Evolutionary conservation across 2,888 invertebrate genomes (phyloP).

Genomic region (Iphiclides podalirius): DNA sequence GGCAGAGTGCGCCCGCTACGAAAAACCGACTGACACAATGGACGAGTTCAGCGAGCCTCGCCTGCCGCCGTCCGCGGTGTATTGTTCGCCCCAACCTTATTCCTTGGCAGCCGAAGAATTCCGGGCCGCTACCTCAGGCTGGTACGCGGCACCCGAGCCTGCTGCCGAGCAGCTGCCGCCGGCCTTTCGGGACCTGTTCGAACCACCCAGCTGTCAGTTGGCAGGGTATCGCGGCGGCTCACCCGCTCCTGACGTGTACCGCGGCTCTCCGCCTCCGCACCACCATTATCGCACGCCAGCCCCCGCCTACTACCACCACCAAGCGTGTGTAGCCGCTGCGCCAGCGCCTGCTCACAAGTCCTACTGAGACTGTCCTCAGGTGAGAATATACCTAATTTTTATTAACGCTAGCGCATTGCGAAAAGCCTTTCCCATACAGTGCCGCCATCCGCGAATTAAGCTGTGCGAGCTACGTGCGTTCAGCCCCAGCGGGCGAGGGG

Average conservation of each 20-base stretch:
- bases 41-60: slow-evolving; percentile 76
- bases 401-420: slow-evolving; percentile 50
- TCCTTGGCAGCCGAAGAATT: slow-evolving; percentile 79
- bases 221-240: slow-evolving; percentile 73
- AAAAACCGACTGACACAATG: slow-evolving; percentile 63
- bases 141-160: slow-evolving; percentile 80
- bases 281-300: slow-evolving; percentile 73
- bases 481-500: slow-evolving; percentile 45
- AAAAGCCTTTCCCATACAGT: slow-evolving; percentile 34
- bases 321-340: slow-evolving; percentile 80
- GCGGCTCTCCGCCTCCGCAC: slow-evolving; percentile 67
- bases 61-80: slow-evolving; percentile 79
- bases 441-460: slow-evolving; percentile 56
- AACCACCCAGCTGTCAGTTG: slow-evolving; percentile 75
- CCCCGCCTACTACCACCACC: slow-evolving; percentile 78
- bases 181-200: slow-evolving; percentile 71
- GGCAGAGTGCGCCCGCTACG: slow-evolving; percentile 78
- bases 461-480: slow-evolving; percentile 46
- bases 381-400: slow-evolving; percentile 39
- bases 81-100: slow-evolving; percentile 74
- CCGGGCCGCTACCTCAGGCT: slow-evolving; percentile 68
- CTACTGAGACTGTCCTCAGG: slow-evolving; percentile 70
- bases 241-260: slow-evolving; percentile 62
- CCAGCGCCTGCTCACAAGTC: slow-evolving; percentile 73
- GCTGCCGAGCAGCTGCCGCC: slow-evolving; percentile 67